Evolutionary conservation across 1,140 invertebrate genomes (phyloP), one percentile per base, ranked within the genome.

Genomic region (Macrocentrus cingulum): DNA sequence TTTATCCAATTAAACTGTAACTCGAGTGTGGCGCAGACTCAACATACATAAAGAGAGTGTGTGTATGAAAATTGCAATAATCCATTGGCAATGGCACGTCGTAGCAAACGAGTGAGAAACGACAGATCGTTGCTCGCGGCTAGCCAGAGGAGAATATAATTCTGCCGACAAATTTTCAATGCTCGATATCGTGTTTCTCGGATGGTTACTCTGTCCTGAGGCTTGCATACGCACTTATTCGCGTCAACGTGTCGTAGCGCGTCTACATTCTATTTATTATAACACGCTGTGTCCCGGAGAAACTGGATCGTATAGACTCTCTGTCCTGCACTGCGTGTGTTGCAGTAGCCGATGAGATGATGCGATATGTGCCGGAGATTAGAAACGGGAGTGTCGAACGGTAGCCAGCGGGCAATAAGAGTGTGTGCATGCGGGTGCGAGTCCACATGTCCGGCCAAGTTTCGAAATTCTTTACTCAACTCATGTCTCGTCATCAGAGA

Each of bases 321-420:
- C 6, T 39, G 36, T 39, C 36, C 36, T 39, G 36, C 36, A 11
- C 36, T n/a, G 8, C 36, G 8, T 4, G 36, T 39, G 36, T 13
- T 39, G 36, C 36, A 39, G 36, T 39, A 39, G 36, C 36, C 23
- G 50, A 41, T 41, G 36, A 20, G 32, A 52, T 39, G 50, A 52
- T 52, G 50, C 50, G 50, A 52, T 52, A 41, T 22, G 8, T 34
- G 36, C 18, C 3, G 4, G 25, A 52, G 50, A 52, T 52, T 52
- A 52, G 50, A 52, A 52, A 52, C 50, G 50, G 50, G 36, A 52
- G 50, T 52, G 36, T 41, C 50, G 50, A 52, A 52, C 50, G 36
- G 50, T 52, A 52, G 50, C 50, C 50, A 20, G 18, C 13, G 32
- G 50, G 34, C 16, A 51, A 13, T 8, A 19, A 51, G 49, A 37